These are phyloP conservation scores for Bhutanitis thaidina DNA, from an alignment of 2,888 invertebrate genomes.

Conservation along the genomic window DNA sequence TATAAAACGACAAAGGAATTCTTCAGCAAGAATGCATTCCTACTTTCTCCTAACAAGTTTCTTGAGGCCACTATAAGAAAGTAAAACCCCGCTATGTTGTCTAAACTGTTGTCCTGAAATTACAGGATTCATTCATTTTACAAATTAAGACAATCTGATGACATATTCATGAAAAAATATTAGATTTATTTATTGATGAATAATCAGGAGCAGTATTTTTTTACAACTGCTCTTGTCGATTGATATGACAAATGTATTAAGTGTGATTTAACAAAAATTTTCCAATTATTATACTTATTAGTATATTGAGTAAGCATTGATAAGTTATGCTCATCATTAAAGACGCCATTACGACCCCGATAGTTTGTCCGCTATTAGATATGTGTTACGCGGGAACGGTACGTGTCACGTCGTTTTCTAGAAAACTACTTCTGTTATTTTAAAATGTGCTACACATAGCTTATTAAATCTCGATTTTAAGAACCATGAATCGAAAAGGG, in stretches of 20 bases:
- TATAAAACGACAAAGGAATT: neutral
- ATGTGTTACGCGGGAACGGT: conserved; percentile 73
- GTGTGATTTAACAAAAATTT: too few species aligned
- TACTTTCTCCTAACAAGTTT: conserved; percentile 79
- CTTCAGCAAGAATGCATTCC: conserved; percentile 54
- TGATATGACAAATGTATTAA: too few species aligned
- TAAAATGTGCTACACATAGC: too few species aligned
- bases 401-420: conserved; percentile 17
- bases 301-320: neutral
- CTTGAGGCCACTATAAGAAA: conserved; percentile 75
- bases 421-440: conserved; percentile 50
- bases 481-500: too few species aligned
- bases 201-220: too few species aligned
- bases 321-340: conserved; percentile 9
- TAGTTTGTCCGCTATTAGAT: conserved; percentile 31
- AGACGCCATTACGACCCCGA: conserved; percentile 25
- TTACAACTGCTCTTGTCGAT: too few species aligned
- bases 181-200: too few species aligned
- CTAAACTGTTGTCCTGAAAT: conserved; percentile 36
- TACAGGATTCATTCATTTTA: too few species aligned
- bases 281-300: too few species aligned
- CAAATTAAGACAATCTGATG: too few species aligned
- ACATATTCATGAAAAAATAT: too few species aligned
- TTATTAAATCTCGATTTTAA: too few species aligned
- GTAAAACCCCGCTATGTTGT: conserved; percentile 77